Evolutionary conservation across 1,140 invertebrate species (phyloP).

Genomic region (Lysiphlebus fabarum): DNA sequence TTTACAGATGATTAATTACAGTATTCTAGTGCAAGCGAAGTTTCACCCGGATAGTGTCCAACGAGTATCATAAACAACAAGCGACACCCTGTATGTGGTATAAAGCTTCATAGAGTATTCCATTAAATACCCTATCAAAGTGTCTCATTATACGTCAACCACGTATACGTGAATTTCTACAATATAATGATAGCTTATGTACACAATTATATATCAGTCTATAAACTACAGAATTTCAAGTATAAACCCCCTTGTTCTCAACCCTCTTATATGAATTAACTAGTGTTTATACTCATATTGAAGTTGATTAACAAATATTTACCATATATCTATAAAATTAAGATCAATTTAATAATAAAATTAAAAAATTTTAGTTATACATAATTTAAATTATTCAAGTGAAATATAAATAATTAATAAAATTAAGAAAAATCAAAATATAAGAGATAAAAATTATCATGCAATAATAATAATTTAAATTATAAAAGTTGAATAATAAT

Average conservation of each 20-base stretch:
- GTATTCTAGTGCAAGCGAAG: background rate
- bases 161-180: conserved; percentile 23
- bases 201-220: conserved; percentile 30
- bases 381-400: too few species aligned
- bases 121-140: conserved; percentile 50
- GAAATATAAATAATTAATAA: background rate
- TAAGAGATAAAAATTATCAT: too few species aligned
- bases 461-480: too few species aligned
- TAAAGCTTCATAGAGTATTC: conserved; percentile 36
- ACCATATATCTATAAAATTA: too few species aligned
- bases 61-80: conserved; percentile 38
- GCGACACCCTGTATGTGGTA: background rate
- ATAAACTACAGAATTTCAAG: conserved; percentile 30
- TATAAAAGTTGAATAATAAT: too few species aligned
- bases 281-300: too few species aligned
- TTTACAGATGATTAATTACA: conserved; percentile 8
- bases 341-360: too few species aligned
- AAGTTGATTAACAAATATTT: too few species aligned
- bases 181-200: conserved; percentile 31
- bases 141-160: conserved; percentile 43
- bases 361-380: too few species aligned
- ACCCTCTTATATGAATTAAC: too few species aligned
- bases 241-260: background rate
- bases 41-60: conserved; percentile 28
- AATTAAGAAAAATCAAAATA: too few species aligned